phyloP scores from a whole-genome alignment of 2,797 vertebrate genomes.

The Enteromius viviparus region DNA sequence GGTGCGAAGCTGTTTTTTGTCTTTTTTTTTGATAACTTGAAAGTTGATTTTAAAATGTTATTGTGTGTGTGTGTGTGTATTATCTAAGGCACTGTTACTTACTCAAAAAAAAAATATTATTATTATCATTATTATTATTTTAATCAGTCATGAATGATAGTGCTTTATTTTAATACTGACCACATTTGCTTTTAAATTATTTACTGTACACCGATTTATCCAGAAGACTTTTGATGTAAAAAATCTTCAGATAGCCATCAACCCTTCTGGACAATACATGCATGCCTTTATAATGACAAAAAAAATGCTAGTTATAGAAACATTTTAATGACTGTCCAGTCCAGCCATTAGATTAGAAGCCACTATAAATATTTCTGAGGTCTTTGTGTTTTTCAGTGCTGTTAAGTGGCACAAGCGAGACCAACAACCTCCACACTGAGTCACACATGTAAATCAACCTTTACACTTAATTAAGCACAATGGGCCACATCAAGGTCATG shows the following conservation, averaged over 20 bases:
- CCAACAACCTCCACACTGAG: slow-evolving; percentile 66
- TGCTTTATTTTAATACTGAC: background rate
- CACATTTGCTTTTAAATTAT: background rate
- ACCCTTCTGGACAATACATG: background rate
- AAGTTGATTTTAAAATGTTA: background rate
- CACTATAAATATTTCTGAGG: slow-evolving; percentile 4
- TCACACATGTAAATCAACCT: slow-evolving; percentile 79
- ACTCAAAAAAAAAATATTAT: background rate
- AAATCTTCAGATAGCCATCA: background rate
- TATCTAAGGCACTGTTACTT: background rate
- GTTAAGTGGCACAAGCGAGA: slow-evolving; percentile 52
- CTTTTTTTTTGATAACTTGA: background rate
- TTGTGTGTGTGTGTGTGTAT: too few species aligned
- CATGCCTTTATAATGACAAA: background rate
- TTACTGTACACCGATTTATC: background rate
- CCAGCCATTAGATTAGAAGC: background rate
- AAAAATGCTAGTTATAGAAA: background rate
- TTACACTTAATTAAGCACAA: slow-evolving; percentile 81
- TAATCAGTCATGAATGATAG: background rate
- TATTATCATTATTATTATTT: too few species aligned
- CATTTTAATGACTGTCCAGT: background rate
- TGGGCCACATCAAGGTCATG: slow-evolving; percentile 79
- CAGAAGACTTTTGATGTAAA: background rate
- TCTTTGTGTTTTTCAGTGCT: slow-evolving; percentile 44
- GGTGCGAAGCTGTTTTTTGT: background rate